These are phyloP conservation scores for Acheta domesticus DNA, from an alignment of 2,888 invertebrate genomes.

Conservation along the genomic window DNA sequence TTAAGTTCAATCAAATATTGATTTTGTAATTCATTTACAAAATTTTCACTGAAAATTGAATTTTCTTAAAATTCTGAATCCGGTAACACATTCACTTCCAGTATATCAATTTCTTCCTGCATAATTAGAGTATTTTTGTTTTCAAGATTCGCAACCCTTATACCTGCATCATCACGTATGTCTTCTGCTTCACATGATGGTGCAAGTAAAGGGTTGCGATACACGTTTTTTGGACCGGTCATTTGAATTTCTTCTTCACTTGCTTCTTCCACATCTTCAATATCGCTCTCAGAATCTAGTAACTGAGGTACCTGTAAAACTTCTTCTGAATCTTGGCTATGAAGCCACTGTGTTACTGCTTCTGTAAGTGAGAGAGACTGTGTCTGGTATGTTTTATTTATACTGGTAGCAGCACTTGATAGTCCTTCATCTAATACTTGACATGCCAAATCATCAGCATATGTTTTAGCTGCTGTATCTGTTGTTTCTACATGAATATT, in stretches of 20 bases:
- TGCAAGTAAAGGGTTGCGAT: conserved; percentile 55
- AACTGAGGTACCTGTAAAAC: conserved; percentile 42
- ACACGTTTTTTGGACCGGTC: conserved; percentile 53
- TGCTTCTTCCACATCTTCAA: conserved; percentile 40
- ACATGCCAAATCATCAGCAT: conserved; percentile 30
- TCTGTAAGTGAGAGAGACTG: conserved; percentile 51
- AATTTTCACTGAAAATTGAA: background rate
- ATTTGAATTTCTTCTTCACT: conserved; percentile 38
- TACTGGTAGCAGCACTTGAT: background rate
- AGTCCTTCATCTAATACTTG: conserved; percentile 30
- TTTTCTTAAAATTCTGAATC: background rate
- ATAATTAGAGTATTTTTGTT: background rate
- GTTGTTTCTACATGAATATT: background rate
- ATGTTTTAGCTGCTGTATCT: background rate
- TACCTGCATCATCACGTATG: conserved; percentile 29
- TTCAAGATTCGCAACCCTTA: conserved; percentile 35
- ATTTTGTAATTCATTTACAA: too few relatives aligned
- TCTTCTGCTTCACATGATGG: conserved; percentile 48
- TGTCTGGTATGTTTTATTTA: background rate
- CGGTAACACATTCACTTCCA: too few relatives aligned
- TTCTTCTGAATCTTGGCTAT: conserved; percentile 42
- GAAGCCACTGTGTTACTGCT: conserved; percentile 60
- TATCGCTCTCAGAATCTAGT: conserved; percentile 35
- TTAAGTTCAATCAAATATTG: background rate
- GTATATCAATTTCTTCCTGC: background rate